A percentile compares a stretch with the other conserved stretches of the same genome.
These are phyloP conservation scores for Gastrophryne carolinensis DNA, from an alignment of 2,797 vertebrate species.

Conservation along the genomic window DNA sequence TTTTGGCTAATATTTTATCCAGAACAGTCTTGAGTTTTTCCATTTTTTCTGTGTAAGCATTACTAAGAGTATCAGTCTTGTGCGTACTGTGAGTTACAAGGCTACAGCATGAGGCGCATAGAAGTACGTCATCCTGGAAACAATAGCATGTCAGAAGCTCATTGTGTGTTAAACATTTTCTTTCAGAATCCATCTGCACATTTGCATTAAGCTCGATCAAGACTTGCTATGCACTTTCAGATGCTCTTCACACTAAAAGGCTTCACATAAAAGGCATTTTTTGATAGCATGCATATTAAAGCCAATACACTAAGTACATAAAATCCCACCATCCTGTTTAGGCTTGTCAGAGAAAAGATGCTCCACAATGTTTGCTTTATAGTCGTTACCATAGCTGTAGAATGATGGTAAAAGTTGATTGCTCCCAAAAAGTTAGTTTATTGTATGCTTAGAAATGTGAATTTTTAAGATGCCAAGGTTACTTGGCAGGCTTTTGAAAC, in stretches of 20 bases:
- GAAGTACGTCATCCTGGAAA: constrained; percentile 58
- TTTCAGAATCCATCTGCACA: constrained; percentile 4
- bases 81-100: constrained; percentile 66
- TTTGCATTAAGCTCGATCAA: constrained; percentile 57
- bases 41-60: constrained; percentile 68
- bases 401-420: too few species aligned
- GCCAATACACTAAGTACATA: constrained; percentile 64
- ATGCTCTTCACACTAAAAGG: constrained; percentile 67
- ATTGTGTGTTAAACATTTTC: constrained; percentile 59
- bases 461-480: too few species aligned
- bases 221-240: constrained; percentile 64
- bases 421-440: too few species aligned
- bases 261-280: constrained; percentile 67
- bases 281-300: constrained; percentile 57
- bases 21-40: constrained; percentile 54
- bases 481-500: too few species aligned
- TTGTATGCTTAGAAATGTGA: too few species aligned
- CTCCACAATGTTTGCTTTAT: constrained; percentile 68
- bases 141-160: constrained; percentile 68
- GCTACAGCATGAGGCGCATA: constrained; percentile 64
- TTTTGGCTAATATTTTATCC: constrained; percentile 46
- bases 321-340: neutral
- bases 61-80: constrained; percentile 54
- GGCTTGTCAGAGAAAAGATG: constrained; percentile 55
- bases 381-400: too few species aligned